These are phyloP conservation scores for Gavialis gangeticus DNA, from an alignment of 2,113 vertebrate species.

Conservation along the genomic window DNA sequence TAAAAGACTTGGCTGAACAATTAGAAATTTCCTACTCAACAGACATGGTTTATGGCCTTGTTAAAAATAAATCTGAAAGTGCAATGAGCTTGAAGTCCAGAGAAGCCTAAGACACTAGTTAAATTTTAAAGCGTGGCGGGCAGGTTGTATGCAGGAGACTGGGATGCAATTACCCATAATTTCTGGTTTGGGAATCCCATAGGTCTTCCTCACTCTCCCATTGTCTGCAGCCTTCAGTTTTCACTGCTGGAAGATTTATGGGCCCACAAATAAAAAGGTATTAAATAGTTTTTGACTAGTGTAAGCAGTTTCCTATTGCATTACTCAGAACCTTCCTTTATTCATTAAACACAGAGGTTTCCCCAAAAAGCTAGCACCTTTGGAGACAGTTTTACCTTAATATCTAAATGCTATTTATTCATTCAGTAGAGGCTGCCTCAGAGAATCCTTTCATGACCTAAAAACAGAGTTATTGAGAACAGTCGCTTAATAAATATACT, in stretches of 20 bases:
- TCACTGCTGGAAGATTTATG: neutral
- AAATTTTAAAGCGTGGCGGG: neutral
- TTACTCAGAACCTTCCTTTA: neutral
- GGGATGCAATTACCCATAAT: conserved; percentile 36
- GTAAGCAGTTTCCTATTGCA: neutral
- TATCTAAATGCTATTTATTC: neutral
- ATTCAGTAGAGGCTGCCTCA: neutral
- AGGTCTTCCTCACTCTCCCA: neutral
- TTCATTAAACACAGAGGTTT: neutral
- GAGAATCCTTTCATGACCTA: neutral
- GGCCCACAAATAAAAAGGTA: neutral
- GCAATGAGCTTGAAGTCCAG: neutral
- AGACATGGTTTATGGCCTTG: conserved; percentile 37
- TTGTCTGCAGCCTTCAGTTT: neutral
- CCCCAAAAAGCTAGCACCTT: neutral
- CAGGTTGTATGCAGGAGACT: conserved; percentile 9
- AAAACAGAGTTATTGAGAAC: neutral
- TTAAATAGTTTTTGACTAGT: conserved; percentile 15
- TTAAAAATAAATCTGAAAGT: conserved; percentile 3
- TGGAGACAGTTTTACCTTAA: neutral
- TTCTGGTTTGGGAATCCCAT: neutral
- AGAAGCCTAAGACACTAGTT: conserved; percentile 28
- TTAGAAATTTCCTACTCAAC: conserved; percentile 17
- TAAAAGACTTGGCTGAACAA: conserved; percentile 13
- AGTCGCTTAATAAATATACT: neutral